Base-by-base conservation (phyloP, 2,888 invertebrate genomes). In the Drosophila paucipuncta region DNA sequence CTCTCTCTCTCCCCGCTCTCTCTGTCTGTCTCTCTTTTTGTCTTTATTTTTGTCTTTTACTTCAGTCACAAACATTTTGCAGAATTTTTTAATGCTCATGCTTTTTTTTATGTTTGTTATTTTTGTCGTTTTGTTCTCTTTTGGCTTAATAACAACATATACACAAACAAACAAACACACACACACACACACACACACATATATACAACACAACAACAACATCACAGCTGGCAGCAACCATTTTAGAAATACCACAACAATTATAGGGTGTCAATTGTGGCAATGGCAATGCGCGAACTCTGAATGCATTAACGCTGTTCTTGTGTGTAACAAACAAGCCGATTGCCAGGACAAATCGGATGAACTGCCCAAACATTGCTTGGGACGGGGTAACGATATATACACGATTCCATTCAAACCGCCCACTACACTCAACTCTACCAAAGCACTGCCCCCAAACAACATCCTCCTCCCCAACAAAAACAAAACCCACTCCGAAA, bases 311-410 rank as follows among this genome's bases (percentile, higher is more conserved):
- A 94, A 94, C 82, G 92, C 91, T 84, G 93, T 93, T 73, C 94
- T 94, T 91, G 92, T 94, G 81, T 96, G 96, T 93, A 94, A 96
- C 93, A 92, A 93, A 35, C 75, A 86, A 13, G 71, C 67, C 25
- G 95, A 96, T 92, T 96, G 96, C 92, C 72, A 82, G 11, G 96
- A 96, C 90, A 93, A 93, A 60, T 94, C 94, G 37, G 96, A 96
- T 90, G 96, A 96, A 89, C 85, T 79, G 64, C 75, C 83, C 52
- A 79, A 70, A 64, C 81, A 79, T 73, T 93, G 93, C 82, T 65
- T 73, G 67, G 88, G 89, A 85, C 80, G 76, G 75, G 93, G 93
- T 93, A 93, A 78, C 68, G 39, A 63, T 53, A 74, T 52, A 53
- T 18, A 74, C 31, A 68, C 67, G 49, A 65, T 68, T 58, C 39